These are phyloP conservation scores for Drosophila emarginata DNA, from an alignment of 2,888 invertebrate species.

Conservation along the genomic window DNA sequence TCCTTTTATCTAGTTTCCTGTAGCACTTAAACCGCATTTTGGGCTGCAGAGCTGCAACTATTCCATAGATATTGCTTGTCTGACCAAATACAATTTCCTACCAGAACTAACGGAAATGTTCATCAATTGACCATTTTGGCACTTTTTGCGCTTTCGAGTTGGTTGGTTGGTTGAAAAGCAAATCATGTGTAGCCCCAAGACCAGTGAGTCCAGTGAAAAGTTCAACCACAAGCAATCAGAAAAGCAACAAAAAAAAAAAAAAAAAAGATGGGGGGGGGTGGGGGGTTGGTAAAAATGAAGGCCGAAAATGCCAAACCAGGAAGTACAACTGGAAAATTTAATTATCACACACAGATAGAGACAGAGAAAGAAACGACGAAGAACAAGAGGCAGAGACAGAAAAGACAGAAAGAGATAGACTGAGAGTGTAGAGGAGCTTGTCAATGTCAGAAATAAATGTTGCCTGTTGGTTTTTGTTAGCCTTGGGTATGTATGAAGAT, in stretches of 20 bases:
- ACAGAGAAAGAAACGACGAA: not conserved
- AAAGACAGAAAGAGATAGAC: slow-evolving; percentile 18
- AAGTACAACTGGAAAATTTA: slow-evolving; percentile 69
- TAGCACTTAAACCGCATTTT: slow-evolving; percentile 6
- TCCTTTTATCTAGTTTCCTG: slow-evolving; percentile 7
- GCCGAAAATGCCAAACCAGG: slow-evolving; percentile 30
- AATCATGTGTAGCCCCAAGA: slow-evolving; percentile 55
- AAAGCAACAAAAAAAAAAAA: slow-evolving; percentile 29
- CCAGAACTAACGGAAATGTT: slow-evolving; percentile 58
- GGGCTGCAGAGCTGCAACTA: not conserved
- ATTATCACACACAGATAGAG: slow-evolving; percentile 57
- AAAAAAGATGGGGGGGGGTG: slow-evolving; percentile 3
- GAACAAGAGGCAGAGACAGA: slow-evolving; percentile 12
- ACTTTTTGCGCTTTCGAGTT: slow-evolving; percentile 53
- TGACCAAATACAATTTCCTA: slow-evolving; percentile 43
- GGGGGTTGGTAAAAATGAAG: slow-evolving; percentile 31
- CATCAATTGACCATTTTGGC: slow-evolving; percentile 65
- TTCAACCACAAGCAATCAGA: slow-evolving; percentile 42
- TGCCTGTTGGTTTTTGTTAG: slow-evolving; percentile 14
- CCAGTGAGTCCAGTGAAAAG: slow-evolving; percentile 16
- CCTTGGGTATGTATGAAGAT: slow-evolving; percentile 14
- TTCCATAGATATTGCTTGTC: not conserved
- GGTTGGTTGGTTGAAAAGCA: slow-evolving; percentile 34
- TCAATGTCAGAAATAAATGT: slow-evolving; percentile 59
- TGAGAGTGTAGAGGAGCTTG: slow-evolving; percentile 53